Base-by-base conservation (phyloP, 2,797 vertebrate species). In the Steatocranus sp. region DNA sequence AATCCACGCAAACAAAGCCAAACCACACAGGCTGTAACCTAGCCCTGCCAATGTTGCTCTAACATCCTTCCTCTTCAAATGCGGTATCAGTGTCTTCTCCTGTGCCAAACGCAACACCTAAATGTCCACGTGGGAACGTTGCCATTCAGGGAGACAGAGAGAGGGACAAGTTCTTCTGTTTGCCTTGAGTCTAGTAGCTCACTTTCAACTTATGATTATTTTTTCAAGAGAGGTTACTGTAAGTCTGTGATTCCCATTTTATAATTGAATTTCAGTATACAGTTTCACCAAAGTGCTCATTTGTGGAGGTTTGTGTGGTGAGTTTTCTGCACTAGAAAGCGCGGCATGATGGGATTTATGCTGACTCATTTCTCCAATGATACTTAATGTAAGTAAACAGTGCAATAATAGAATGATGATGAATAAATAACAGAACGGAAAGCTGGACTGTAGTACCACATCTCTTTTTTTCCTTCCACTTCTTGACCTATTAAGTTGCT, bases 21-120 rank as follows among this genome's bases (percentile, higher is more conserved):
- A 90, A 83, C 89, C 93, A 87, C 83, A 92, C 73, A 92, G 6
- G 46, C 83, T 83, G 83, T 54, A 88, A 87, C 88, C 83, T 76
- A 76, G 76, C 77, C 70, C 86, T 89, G 93, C 88, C 91, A 88
- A 63, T 54, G 61, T 48, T 27, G 82, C 90, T 87, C 85, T 93
- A 93, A 91, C 89, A 93, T 95, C 89, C 88, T 89, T 83, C 86
- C 88, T 89, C 83, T 75, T 87, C 83, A 86, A 93, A 89, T 84
- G 89, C 78, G 83, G 85, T 95, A 82, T 92, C 88, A 86, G 58
- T 93, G 91, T 83, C 84, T 78, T 14, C 75, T 80, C 78, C 74
- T 23, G 78, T 86, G 93, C 94, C 94, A 96, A 96, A 87, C 73
- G 81, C 93, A 95, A 95, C 74, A 93, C 77, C 91, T 87, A 92